These are phyloP conservation scores for Lasioglossum vierecki DNA, from an alignment of 2,888 invertebrate genomes.

Conservation along the genomic window DNA sequence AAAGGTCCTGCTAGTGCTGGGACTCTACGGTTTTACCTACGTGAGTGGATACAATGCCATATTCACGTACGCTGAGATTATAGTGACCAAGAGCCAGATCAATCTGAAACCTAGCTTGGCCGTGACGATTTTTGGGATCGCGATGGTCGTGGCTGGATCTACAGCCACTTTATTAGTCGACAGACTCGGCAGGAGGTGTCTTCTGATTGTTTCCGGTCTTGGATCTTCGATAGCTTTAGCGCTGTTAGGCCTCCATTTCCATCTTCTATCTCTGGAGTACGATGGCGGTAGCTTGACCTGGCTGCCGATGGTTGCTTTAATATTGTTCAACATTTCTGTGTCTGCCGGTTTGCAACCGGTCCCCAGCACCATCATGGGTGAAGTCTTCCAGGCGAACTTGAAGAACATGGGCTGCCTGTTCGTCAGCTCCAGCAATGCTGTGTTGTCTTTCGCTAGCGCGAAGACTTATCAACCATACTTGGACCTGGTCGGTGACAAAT, in stretches of 20 bases:
- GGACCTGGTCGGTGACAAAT: slow-evolving; percentile 75
- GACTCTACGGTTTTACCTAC: slow-evolving; percentile 85
- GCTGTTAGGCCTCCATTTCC: slow-evolving; percentile 77
- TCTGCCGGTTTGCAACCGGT: slow-evolving; percentile 75
- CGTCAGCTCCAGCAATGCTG: slow-evolving; percentile 69
- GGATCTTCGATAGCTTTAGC: slow-evolving; percentile 78
- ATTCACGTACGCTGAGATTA: slow-evolving; percentile 83
- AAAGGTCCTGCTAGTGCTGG: slow-evolving; percentile 82
- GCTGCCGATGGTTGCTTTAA: slow-evolving; percentile 75
- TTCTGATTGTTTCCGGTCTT: slow-evolving; percentile 84
- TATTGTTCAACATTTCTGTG: slow-evolving; percentile 73
- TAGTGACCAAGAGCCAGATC: slow-evolving; percentile 80
- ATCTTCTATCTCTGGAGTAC: slow-evolving; percentile 67
- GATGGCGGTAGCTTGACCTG: slow-evolving; percentile 66
- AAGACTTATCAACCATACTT: slow-evolving; percentile 77
- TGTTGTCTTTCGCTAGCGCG: slow-evolving; percentile 73
- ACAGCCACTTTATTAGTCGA: slow-evolving; percentile 84
- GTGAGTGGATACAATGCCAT: slow-evolving; percentile 83
- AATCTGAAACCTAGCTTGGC: slow-evolving; percentile 80
- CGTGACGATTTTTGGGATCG: slow-evolving; percentile 85
- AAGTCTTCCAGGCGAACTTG: slow-evolving; percentile 78
- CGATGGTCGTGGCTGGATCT: slow-evolving; percentile 84
- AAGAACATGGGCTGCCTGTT: slow-evolving; percentile 77
- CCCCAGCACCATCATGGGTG: slow-evolving; percentile 77
- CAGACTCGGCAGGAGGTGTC: slow-evolving; percentile 83